Conservation (phyloP, 2,797 vertebrate genomes). For the Gymnodraco acuticeps region DNA sequence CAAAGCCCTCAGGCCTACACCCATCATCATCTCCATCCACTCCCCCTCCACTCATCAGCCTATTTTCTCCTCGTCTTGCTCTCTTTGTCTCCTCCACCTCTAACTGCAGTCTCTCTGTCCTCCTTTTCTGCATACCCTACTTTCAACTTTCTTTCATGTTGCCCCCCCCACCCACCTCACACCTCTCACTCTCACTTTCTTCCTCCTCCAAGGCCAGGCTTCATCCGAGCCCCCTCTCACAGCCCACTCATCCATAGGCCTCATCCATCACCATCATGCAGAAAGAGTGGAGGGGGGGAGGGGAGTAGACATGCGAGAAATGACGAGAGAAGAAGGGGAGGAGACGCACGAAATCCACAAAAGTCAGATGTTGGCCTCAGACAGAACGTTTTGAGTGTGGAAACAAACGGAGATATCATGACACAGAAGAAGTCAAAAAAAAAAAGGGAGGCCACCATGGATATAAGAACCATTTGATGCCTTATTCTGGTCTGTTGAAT, state of each 20-base stretch:
- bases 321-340: conserved; percentile 46
- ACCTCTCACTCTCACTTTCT: conserved; percentile 56
- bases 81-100: conserved; percentile 42
- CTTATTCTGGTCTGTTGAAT: conserved; percentile 19
- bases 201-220: conserved; percentile 77
- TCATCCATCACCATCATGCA: conserved; percentile 81
- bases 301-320: conserved; percentile 40
- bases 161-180: conserved; percentile 10
- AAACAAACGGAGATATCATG: conserved; percentile 37
- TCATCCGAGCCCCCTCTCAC: conserved; percentile 72
- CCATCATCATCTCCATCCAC: conserved; percentile 34
- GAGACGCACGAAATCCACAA: conserved; percentile 55
- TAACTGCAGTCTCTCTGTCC: conserved; percentile 35
- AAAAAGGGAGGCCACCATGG: conserved; percentile 19
- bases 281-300: conserved; percentile 36
- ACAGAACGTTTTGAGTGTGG: conserved; percentile 13
- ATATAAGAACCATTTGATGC: conserved; percentile 14
- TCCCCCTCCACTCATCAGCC: conserved; percentile 19
- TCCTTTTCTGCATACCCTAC: conserved; percentile 41
- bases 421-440: conserved; percentile 25
- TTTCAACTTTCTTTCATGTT: conserved; percentile 51
- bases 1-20: conserved; percentile 46
- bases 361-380: conserved; percentile 58
- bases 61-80: conserved; percentile 6
- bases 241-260: conserved; percentile 76